Base-by-base conservation (phyloP, 2,888 invertebrate species). In the Mystacides longicornis region DNA sequence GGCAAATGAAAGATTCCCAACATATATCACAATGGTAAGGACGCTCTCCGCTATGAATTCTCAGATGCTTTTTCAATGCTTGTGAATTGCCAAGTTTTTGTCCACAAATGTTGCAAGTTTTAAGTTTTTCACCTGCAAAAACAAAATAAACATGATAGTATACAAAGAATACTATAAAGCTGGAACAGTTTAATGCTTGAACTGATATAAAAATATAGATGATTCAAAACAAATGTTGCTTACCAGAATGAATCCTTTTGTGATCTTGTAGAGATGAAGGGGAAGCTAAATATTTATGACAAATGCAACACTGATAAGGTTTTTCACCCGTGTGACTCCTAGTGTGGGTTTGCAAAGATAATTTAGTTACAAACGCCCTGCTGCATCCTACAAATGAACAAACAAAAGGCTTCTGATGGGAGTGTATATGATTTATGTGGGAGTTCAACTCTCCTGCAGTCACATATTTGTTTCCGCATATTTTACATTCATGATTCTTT, bases 381-480 rank as follows among this genome's bases (percentile, higher is more conserved):
- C 46, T 33, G 52, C 64, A 61, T 56, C 60, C 56, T 46, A 62
- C 57, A 53, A 57, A 59, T 51, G 60, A 55, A 52, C 63, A 62
- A 23, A 51, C 20, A 60, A 57, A 61, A 48, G 61, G 58, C 53
- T 59, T 62, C 54, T 59, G 46, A 50, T 59, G 45, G 20, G 60
- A 61, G 59, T 64, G 63, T 20, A 63, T 63, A 27, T 63, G 62
- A 20, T 58, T 61, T 2, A 62, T 57, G 52, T 63, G 63, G 2
- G 62, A 62, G 2, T 55, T 60, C 20, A 63, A 53, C 51, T 64
- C 61, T n/a, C 63, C 62, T 1, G 59, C 56, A 1, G 65, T 65
- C 1, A 64, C 63, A 49, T 60, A 64, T 14, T 56, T 54, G 49
- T 63, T 63, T 3, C 59, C 59, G 53, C 64, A 65, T 2, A 53